Conservation (phyloP, 37 sponge, comb jelly and placozoan genomes). For the Halichondria panicea region DNA sequence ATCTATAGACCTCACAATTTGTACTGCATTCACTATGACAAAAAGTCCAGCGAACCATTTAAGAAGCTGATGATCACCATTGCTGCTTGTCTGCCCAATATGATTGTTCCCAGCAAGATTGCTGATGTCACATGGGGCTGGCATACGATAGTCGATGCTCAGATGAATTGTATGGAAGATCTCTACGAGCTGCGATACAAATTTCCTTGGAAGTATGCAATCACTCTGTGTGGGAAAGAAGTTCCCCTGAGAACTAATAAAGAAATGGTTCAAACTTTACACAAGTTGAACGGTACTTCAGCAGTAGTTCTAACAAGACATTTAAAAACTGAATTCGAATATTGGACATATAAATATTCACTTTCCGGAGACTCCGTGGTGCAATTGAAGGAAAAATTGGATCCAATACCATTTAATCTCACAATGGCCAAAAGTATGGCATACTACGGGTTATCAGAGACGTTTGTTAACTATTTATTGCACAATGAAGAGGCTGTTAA, state of each 20-base stretch:
- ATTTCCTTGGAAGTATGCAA: conserved; percentile 48
- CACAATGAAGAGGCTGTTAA: too few species aligned
- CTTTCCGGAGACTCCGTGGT: too few species aligned
- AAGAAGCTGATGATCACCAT: background rate
- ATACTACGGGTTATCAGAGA: too few species aligned
- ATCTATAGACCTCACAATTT: conserved; percentile 39
- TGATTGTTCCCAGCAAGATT: conserved; percentile 10
- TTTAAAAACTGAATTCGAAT: too few species aligned
- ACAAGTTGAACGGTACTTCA: conserved; percentile 13
- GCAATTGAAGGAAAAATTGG: too few species aligned
- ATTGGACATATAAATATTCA: too few species aligned
- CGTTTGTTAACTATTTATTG: too few species aligned
- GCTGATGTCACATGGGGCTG: conserved; percentile 7
- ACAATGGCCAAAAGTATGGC: too few species aligned
- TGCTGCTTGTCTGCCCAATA: conserved; percentile 25
- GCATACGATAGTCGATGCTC: conserved; percentile 27
- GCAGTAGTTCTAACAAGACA: too few species aligned
- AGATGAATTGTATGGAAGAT: conserved; percentile 33
- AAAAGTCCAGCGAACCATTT: background rate
- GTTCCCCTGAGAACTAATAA: conserved; percentile 61
- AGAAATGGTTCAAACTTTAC: conserved; percentile 38
- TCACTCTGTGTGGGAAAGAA: conserved; percentile 60
- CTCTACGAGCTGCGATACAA: background rate
- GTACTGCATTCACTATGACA: conserved; percentile 39
- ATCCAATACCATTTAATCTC: too few species aligned